Percentiles rank a stretch among this genome's conserved stretches.
phyloP scores from a whole-genome alignment of 2,113 vertebrate species.

The Calidris pugnax region DNA sequence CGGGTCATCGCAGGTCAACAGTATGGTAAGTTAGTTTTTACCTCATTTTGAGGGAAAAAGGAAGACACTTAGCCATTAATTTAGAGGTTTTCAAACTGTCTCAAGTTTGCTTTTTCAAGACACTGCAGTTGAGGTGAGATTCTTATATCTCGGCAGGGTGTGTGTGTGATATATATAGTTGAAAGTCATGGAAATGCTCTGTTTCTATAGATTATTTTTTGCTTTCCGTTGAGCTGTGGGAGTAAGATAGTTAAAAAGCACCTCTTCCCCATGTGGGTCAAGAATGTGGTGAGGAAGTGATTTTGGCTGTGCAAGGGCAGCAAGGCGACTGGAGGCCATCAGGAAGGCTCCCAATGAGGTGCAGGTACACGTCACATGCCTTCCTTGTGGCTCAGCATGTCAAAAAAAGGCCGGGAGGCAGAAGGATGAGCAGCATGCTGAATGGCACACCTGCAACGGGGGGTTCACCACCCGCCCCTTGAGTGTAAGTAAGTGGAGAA shows the following conservation, averaged over 20 bases:
- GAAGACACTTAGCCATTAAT: background rate
- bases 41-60: background rate
- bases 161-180: background rate
- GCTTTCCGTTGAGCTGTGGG: background rate
- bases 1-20: background rate
- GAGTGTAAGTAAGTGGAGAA: background rate
- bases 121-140: background rate
- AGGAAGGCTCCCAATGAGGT: background rate
- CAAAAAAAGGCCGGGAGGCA: background rate
- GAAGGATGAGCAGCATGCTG: background rate
- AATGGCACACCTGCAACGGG: background rate
- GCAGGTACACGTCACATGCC: accelerated
- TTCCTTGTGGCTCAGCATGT: background rate
- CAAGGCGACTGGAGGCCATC: background rate
- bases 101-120: background rate
- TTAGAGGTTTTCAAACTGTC: background rate
- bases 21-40: background rate
- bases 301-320: background rate
- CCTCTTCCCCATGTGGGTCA: background rate
- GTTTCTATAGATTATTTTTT: background rate
- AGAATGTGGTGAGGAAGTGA: background rate
- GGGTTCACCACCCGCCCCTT: background rate
- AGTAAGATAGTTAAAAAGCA: background rate
- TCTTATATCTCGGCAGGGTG: too few relatives aligned
- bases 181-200: background rate